These are phyloP conservation scores for Rhinolophus sinicus DNA, from an alignment of 2,113 vertebrate species.

Conservation along the genomic window DNA sequence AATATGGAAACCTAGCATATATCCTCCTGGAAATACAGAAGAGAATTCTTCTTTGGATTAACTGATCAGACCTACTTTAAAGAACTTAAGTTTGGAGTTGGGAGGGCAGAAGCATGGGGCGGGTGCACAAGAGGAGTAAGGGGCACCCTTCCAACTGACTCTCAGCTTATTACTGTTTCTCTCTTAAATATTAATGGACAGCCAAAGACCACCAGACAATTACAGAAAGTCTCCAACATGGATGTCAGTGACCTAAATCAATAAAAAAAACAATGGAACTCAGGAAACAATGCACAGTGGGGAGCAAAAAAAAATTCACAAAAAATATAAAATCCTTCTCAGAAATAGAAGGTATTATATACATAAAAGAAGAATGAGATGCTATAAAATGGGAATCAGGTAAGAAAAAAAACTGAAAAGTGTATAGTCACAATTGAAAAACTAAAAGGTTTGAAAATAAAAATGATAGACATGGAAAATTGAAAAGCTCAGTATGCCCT, in stretches of 20 bases:
- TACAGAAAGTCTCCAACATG: not conserved
- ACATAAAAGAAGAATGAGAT: not conserved
- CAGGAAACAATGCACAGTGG: not conserved
- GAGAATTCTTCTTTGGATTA: not conserved
- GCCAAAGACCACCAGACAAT: not conserved
- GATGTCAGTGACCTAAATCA: not conserved
- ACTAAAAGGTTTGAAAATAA: not conserved
- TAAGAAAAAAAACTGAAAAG: not conserved
- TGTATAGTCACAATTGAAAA: not conserved
- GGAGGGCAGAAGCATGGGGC: not conserved
- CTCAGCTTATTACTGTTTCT: not conserved
- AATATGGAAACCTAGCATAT: not conserved
- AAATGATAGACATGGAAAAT: not conserved
- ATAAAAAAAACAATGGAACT: not conserved
- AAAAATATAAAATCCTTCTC: not conserved
- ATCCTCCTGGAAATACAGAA: not conserved
- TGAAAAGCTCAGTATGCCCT: not conserved
- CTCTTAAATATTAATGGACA: not conserved
- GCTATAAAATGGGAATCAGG: not conserved
- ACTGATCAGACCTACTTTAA: not conserved
- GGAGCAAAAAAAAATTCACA: not conserved
- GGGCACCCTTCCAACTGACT: not conserved
- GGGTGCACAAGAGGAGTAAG: not conserved
- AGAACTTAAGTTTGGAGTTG: not conserved
- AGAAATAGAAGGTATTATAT: not conserved